Conservation (phyloP, 2,888 invertebrate species). For the Ptilodon capucinus region DNA sequence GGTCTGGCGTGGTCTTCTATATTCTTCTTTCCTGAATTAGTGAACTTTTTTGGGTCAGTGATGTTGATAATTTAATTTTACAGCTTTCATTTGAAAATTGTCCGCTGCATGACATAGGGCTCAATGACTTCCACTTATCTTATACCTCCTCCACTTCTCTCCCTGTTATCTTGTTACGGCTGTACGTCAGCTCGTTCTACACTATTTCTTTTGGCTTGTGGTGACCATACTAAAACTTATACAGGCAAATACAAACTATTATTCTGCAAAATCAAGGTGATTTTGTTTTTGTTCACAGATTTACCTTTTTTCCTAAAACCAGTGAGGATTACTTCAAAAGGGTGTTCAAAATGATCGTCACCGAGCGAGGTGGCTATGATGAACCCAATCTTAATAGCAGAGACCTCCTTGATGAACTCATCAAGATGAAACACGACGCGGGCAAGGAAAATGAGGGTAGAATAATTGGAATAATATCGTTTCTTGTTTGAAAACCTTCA, state of each 20-base stretch:
- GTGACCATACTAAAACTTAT: no score
- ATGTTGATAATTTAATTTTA: not conserved
- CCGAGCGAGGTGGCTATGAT: conserved; percentile 42
- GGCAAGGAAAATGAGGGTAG: conserved; percentile 33
- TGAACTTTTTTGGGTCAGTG: conserved; percentile 41
- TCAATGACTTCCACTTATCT: no score
- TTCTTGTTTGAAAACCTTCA: no score
- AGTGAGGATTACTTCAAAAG: conserved; percentile 41
- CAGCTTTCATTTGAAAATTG: not conserved
- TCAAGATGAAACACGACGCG: conserved; percentile 52
- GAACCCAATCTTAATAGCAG: conserved; percentile 22
- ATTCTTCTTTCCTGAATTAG: conserved; percentile 51
- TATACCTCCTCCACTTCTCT: no score
- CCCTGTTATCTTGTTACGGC: no score
- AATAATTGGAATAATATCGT: no score
- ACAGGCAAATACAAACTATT: no score
- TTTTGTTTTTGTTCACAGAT: conserved; percentile 33
- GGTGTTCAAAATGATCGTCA: conserved; percentile 39
- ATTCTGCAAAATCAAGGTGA: no score
- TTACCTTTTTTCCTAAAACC: conserved; percentile 51
- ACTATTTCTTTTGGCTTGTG: no score
- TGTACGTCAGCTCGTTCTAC: no score
- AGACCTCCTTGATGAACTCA: conserved; percentile 55
- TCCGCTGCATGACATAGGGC: no score
- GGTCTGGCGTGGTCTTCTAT: conserved; percentile 45